A percentile compares a stretch with the other conserved stretches of the same genome.
These are phyloP conservation scores for Naso thynnoides DNA, from an alignment of 2,797 vertebrate species.

Conservation along the genomic window DNA sequence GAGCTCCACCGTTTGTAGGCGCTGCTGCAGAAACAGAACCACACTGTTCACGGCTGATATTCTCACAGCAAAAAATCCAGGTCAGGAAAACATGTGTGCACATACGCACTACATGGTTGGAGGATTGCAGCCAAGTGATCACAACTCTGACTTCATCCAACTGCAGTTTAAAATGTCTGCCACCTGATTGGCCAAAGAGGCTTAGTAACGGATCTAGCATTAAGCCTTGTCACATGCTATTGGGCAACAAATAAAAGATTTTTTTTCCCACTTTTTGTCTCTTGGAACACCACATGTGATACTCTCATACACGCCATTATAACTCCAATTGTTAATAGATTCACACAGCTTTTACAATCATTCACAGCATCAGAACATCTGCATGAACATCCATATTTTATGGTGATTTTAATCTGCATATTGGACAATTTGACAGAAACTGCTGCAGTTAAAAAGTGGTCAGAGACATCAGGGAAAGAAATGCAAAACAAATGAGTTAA, in stretches of 20 bases:
- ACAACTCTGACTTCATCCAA: slow-evolving; percentile 68
- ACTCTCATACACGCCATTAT: neutral
- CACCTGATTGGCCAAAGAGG: slow-evolving; percentile 81
- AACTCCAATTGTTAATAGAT: neutral
- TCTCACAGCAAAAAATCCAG: slow-evolving; percentile 48
- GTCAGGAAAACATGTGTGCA: slow-evolving; percentile 51
- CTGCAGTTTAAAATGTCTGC: slow-evolving; percentile 71
- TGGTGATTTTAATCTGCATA: neutral
- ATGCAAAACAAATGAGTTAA: neutral
- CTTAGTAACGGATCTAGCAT: slow-evolving; percentile 78
- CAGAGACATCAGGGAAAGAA: neutral
- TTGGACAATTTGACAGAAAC: neutral
- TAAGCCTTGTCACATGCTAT: slow-evolving; percentile 79
- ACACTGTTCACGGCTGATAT: slow-evolving; percentile 19
- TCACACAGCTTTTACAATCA: neutral
- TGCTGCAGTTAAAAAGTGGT: neutral
- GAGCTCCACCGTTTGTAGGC: neutral
- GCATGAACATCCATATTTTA: neutral
- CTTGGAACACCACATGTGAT: slow-evolving; percentile 14
- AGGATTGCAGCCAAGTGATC: slow-evolving; percentile 61
- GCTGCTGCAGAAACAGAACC: slow-evolving; percentile 12
- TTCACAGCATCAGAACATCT: slow-evolving; percentile 3
- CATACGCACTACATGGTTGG: slow-evolving; percentile 8
- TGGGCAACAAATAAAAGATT: slow-evolving; percentile 69
- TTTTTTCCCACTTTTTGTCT: slow-evolving; percentile 11